Percentiles rank a stretch among this genome's conserved stretches.
Evolutionary conservation across 2,888 invertebrate species (phyloP).

Genomic region (Parascotia fuliginaria): DNA sequence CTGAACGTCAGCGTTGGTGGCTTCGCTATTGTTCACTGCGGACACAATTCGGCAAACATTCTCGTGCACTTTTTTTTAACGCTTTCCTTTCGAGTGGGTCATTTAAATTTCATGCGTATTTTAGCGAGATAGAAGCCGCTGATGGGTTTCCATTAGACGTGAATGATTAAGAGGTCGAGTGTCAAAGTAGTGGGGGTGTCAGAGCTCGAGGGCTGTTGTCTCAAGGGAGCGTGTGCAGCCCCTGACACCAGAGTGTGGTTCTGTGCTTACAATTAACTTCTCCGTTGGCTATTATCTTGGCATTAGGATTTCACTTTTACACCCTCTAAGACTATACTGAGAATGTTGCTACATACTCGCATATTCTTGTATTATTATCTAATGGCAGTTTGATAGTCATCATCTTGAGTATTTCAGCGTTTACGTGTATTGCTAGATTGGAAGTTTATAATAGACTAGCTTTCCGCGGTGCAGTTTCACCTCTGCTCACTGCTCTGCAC

Average conservation of each 20-base stretch:
- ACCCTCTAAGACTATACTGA: not conserved
- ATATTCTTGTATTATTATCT: too few species aligned
- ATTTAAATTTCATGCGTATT: constrained; percentile 82
- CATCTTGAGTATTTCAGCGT: too few species aligned
- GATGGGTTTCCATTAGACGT: constrained; percentile 78
- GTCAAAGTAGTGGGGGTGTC: constrained; percentile 48
- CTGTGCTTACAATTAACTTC: constrained; percentile 82
- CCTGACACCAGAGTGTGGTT: constrained; percentile 69
- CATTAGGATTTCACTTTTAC: constrained; percentile 54
- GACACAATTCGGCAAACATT: constrained; percentile 76
- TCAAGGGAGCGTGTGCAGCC: constrained; percentile 60
- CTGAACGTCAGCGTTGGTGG: constrained; percentile 79
- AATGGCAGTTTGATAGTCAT: too few species aligned
- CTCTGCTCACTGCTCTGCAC: too few species aligned
- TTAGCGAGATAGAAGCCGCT: constrained; percentile 60
- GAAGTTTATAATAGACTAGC: too few species aligned
- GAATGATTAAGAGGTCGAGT: constrained; percentile 78
- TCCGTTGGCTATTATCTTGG: constrained; percentile 75
- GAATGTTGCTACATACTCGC: too few species aligned
- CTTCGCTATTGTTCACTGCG: constrained; percentile 71
- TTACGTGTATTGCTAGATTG: too few species aligned
- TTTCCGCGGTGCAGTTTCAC: too few species aligned
- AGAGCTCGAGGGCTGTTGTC: constrained; percentile 33
- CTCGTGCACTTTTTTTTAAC: constrained; percentile 62
- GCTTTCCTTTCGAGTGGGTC: constrained; percentile 63